These are phyloP conservation scores for Anolis sagrei DNA, from an alignment of 2,113 vertebrate genomes.

Conservation along the genomic window DNA sequence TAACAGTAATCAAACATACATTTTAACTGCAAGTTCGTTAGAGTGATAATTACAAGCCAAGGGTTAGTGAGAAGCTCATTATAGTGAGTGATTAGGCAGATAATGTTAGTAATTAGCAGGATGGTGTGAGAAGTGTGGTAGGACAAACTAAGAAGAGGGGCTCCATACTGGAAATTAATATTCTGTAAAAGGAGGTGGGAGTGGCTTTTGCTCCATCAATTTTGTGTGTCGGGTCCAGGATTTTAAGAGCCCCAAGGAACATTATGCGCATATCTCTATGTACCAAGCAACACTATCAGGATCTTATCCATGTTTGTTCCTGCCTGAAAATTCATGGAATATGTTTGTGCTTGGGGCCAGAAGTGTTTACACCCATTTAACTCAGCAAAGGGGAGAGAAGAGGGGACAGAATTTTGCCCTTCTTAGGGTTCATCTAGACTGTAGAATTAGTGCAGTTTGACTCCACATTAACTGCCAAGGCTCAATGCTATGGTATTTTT, in stretches of 20 bases:
- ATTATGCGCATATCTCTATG: background rate
- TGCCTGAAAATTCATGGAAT: no score
- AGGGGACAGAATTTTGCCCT: no score
- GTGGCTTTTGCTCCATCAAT: background rate
- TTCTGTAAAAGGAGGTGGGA: background rate
- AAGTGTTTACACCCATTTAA: no score
- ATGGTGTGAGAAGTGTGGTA: background rate
- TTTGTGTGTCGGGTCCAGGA: background rate
- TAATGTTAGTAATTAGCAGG: background rate
- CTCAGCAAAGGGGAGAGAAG: no score
- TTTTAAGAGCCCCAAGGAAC: background rate
- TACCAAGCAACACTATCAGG: no score
- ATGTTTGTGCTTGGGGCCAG: no score
- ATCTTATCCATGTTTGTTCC: no score
- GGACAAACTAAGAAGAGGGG: background rate
- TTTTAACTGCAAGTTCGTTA: slow-evolving; percentile 18
- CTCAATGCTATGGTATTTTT: no score
- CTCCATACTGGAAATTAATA: background rate
- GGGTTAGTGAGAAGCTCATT: slow-evolving; percentile 5
- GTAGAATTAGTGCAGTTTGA: background rate
- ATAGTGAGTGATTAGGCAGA: background rate
- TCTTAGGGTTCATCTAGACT: no score
- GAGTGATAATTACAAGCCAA: slow-evolving; percentile 15
- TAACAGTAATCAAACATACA: background rate
- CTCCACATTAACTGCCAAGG: no score